phyloP scores from a whole-genome alignment of 53 echinoderm and acorn worm species.

The Arbacia lixula region DNA sequence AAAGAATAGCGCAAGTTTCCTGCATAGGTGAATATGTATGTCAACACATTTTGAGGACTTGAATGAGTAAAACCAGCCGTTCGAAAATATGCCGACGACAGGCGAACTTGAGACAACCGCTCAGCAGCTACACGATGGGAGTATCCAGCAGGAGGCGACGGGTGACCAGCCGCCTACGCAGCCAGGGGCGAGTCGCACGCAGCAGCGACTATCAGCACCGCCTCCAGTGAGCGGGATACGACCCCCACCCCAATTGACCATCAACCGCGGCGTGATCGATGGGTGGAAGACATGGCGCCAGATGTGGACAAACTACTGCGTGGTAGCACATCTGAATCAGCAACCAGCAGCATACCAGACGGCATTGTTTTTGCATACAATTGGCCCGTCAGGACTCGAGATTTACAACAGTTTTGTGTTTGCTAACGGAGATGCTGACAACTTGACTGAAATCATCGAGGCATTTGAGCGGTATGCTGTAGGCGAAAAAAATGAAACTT shows the following conservation, averaged over 20 bases:
- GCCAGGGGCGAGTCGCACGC: too few relatives aligned
- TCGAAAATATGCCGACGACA: too few relatives aligned
- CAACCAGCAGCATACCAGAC: slow-evolving; percentile 24
- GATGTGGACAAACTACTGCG: slow-evolving; percentile 45
- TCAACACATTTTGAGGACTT: too few relatives aligned
- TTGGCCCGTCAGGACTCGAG: slow-evolving; percentile 21
- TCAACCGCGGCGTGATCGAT: slow-evolving; percentile 17
- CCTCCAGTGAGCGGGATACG: slow-evolving; percentile 8
- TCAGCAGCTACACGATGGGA: too few relatives aligned
- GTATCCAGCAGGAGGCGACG: too few relatives aligned
- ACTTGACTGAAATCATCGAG: background rate
- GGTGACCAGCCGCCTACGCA: too few relatives aligned
- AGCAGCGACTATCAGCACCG: too few relatives aligned
- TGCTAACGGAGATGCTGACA: background rate
- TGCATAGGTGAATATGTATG: too few relatives aligned
- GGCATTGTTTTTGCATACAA: slow-evolving; percentile 51
- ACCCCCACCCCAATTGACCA: background rate
- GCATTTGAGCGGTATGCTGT: slow-evolving; percentile 30
- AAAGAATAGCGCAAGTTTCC: too few relatives aligned
- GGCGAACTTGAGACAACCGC: too few relatives aligned
- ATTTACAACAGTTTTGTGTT: slow-evolving; percentile 60
- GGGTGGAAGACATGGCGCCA: slow-evolving; percentile 55
- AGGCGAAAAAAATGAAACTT: slow-evolving; percentile 34
- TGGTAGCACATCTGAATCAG: slow-evolving; percentile 5
- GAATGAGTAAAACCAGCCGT: too few relatives aligned